Conservation (phyloP, 2,113 vertebrate species). For the Chaetops frenatus region DNA sequence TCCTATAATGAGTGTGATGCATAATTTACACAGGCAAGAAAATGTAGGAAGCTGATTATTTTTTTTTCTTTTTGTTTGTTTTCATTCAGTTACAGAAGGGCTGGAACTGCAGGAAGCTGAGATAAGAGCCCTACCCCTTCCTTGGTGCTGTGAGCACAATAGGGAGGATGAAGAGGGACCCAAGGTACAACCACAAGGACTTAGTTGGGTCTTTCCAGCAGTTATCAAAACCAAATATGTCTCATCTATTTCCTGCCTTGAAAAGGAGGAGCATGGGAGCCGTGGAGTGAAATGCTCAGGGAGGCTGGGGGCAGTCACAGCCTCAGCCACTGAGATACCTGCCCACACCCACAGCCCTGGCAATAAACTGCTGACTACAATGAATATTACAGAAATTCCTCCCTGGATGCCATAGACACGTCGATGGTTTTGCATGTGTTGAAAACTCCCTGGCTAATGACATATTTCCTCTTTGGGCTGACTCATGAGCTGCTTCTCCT, state of each 20-base stretch:
- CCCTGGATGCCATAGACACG: not conserved
- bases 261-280: not conserved
- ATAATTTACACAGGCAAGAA: constrained; percentile 3
- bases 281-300: not conserved
- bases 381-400: not conserved
- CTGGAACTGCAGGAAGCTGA: not conserved
- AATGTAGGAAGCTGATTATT: not conserved
- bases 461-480: constrained; percentile 4
- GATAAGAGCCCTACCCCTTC: constrained; percentile 18
- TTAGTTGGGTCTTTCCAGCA: not conserved
- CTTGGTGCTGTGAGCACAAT: accelerated
- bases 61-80: not conserved
- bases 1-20: not conserved
- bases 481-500: constrained; percentile 16
- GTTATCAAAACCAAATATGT: not conserved
- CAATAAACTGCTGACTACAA: not conserved
- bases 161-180: not conserved
- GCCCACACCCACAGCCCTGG: not conserved
- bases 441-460: not conserved
- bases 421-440: not conserved
- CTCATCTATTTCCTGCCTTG: not conserved
- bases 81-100: not conserved
- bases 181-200: not conserved
- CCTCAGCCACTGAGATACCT: not conserved
- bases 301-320: not conserved